phyloP scores from a whole-genome alignment of 2,888 invertebrate genomes.

The Heliconius ethilla region DNA sequence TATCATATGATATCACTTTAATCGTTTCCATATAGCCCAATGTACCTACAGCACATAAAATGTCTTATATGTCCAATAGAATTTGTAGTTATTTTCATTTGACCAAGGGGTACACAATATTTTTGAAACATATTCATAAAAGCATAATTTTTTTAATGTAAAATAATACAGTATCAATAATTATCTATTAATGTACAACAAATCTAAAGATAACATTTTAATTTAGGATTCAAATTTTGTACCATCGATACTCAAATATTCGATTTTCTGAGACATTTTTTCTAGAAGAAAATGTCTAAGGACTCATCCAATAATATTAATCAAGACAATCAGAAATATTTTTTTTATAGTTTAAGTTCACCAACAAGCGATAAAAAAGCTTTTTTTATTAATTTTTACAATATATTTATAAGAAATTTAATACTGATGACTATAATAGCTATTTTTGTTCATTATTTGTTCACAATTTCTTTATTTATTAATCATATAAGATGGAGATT shows the following conservation, averaged over 20 bases:
- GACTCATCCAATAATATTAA: neutral
- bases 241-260: slow-evolving; percentile 3
- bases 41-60: no score
- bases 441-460: neutral
- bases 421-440: neutral
- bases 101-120: neutral
- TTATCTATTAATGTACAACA: neutral
- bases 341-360: neutral
- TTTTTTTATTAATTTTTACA: neutral
- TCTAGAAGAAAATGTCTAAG: neutral
- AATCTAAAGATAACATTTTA: no score
- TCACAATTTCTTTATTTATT: neutral
- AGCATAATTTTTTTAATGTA: neutral
- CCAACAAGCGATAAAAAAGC: neutral
- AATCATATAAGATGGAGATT: neutral
- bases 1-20: no score
- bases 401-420: slow-evolving; percentile 6
- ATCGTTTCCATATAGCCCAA: no score
- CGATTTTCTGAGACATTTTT: neutral
- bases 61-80: neutral
- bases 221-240: slow-evolving; percentile 4
- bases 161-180: neutral
- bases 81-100: neutral
- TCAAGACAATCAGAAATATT: neutral
- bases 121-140: neutral